These are phyloP conservation scores for Littorina saxatilis DNA, from an alignment of 1,140 invertebrate genomes.

Conservation along the genomic window DNA sequence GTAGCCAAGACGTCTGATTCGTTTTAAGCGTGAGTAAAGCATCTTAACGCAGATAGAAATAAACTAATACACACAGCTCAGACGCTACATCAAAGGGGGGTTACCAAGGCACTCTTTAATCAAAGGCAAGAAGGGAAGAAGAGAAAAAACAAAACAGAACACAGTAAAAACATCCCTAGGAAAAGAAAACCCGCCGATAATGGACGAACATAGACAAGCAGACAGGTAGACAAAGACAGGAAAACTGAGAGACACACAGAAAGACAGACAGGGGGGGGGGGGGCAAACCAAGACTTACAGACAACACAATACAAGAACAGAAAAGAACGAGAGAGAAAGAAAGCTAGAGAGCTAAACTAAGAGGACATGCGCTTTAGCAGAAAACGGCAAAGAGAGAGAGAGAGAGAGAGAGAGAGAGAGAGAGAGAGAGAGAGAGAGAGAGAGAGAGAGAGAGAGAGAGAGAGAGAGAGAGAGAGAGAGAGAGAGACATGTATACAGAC, in stretches of 20 bases:
- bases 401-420: neutral
- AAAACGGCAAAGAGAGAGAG: neutral
- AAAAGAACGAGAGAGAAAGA: neutral
- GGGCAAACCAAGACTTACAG: neutral
- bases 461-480: neutral
- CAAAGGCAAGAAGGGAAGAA: neutral
- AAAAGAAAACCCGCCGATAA: neutral
- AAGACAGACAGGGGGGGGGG: neutral
- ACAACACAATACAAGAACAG: neutral
- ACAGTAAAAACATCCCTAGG: neutral
- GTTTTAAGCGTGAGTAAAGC: too few relatives aligned
- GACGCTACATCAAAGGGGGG: too few relatives aligned
- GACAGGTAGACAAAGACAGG: neutral
- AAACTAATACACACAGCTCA: too few relatives aligned
- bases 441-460: conserved; percentile 2
- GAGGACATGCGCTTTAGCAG: too few relatives aligned
- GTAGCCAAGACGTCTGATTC: too few relatives aligned
- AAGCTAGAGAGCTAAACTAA: too few relatives aligned
- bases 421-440: conserved; percentile 12
- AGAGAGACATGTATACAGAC: too few relatives aligned
- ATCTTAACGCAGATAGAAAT: too few relatives aligned
- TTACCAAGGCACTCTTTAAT: neutral
- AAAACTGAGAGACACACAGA: neutral
- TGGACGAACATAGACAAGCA: neutral
- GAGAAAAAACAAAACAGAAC: neutral